Conservation (phyloP, 30 jellyfish, hydroid and myxozoan genomes). For the Mastigias papua region DNA sequence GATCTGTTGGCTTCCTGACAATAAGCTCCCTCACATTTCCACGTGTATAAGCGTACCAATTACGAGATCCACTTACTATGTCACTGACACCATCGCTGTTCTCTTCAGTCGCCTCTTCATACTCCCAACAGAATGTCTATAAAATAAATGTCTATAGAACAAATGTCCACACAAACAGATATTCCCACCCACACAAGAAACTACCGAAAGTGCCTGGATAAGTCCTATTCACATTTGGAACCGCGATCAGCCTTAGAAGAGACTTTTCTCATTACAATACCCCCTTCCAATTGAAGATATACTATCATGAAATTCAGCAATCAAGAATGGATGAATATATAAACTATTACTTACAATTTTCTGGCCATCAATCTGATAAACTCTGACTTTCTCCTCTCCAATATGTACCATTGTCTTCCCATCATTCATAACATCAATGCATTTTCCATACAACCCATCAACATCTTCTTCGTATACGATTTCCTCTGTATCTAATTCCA, state of each 20-base stretch:
- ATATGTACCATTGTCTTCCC: slow-evolving; percentile 49
- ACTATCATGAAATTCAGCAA: not conserved
- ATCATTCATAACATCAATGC: slow-evolving; percentile 46
- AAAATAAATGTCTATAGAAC: not conserved
- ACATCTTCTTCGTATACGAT: slow-evolving; percentile 42
- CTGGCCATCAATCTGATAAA: slow-evolving; percentile 51
- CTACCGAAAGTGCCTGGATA: no score
- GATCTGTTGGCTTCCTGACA: slow-evolving; percentile 59
- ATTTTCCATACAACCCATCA: slow-evolving; percentile 56
- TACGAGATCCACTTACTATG: slow-evolving; percentile 53
- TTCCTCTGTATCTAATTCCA: slow-evolving; percentile 76
- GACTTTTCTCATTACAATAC: no score
- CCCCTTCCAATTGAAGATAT: no score
- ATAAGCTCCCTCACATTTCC: slow-evolving; percentile 36
- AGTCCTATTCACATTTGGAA: no score
- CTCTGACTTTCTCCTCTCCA: slow-evolving; percentile 48
- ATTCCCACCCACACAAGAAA: no score
- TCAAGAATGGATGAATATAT: not conserved
- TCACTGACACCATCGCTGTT: slow-evolving; percentile 51
- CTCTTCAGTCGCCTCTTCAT: slow-evolving; percentile 29
- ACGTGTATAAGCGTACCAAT: slow-evolving; percentile 73
- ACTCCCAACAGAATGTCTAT: slow-evolving; percentile 32
- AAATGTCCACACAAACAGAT: no score
- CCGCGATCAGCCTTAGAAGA: no score
- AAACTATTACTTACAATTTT: slow-evolving; percentile 54